These are phyloP conservation scores for Triops longicaudatus DNA, from an alignment of 1,140 invertebrate genomes.

Conservation along the genomic window DNA sequence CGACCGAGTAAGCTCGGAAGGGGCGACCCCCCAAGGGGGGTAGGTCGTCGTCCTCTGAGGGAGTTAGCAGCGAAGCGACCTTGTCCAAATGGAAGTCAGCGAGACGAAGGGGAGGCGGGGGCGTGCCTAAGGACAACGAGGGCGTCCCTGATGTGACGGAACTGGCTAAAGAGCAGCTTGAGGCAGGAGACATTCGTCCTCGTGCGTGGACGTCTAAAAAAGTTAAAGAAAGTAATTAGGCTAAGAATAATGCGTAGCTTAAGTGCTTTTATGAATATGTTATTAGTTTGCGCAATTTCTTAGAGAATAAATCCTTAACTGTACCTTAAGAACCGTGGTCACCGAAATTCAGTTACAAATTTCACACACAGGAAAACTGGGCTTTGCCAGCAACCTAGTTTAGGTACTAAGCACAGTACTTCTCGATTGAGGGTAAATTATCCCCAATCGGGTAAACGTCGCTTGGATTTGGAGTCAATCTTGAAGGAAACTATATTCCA, in stretches of 20 bases:
- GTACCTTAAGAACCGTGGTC: no score
- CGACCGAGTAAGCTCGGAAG: slow-evolving; percentile 74
- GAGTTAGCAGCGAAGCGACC: slow-evolving; percentile 52
- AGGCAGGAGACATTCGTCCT: slow-evolving; percentile 44
- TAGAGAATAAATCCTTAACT: no score
- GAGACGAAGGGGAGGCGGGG: slow-evolving; percentile 43
- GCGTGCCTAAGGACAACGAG: slow-evolving; percentile 39
- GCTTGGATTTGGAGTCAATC: no score
- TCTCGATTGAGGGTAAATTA: no score
- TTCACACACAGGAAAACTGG: no score
- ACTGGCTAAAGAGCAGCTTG: slow-evolving; percentile 46
- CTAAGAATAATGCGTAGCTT: neutral
- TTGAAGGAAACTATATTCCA: no score
- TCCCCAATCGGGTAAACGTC: no score
- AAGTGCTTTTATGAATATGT: no score
- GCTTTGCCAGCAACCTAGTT: no score
- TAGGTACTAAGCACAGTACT: no score
- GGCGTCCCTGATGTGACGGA: slow-evolving; percentile 64
- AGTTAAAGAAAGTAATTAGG: neutral
- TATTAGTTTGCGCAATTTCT: no score
- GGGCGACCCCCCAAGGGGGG: slow-evolving; percentile 47
- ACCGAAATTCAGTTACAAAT: no score
- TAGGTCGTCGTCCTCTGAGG: slow-evolving; percentile 48
- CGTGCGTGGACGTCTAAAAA: neutral
- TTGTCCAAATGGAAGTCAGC: slow-evolving; percentile 58